Conservation (phyloP, 2,113 vertebrate species). For the Heliornis fulica region DNA sequence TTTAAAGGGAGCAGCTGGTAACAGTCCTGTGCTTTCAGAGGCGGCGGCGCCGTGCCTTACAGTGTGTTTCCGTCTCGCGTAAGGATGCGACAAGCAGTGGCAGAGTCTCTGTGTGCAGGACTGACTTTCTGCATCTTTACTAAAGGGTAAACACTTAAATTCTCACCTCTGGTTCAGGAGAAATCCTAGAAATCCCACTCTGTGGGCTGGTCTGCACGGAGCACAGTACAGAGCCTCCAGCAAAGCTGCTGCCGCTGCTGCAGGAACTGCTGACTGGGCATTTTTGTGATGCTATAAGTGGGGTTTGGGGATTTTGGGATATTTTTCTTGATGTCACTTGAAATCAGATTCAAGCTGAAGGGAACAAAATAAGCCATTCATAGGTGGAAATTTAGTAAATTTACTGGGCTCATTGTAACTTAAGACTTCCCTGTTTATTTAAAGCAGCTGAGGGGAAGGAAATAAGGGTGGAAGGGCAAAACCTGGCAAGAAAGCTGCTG, state of each 20-base stretch:
- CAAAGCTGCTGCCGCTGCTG: background rate
- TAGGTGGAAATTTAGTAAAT: background rate
- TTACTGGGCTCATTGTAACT: background rate
- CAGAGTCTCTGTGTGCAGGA: background rate
- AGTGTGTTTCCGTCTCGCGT: background rate
- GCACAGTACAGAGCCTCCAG: background rate
- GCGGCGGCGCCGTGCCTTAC: background rate
- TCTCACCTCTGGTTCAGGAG: background rate
- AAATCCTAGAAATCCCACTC: background rate
- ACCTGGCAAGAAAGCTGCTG: background rate
- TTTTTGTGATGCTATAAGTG: background rate
- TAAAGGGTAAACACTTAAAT: background rate
- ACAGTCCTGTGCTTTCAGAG: background rate
- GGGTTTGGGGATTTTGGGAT: background rate
- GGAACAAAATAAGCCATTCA: background rate
- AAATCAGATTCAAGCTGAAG: background rate
- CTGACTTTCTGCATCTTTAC: background rate
- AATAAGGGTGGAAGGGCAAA: conserved; percentile 15
- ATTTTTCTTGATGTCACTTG: background rate
- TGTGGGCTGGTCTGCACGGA: background rate
- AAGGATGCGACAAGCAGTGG: background rate
- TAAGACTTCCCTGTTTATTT: conserved; percentile 25
- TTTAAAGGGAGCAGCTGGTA: conserved; percentile 60
- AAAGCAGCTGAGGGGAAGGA: conserved; percentile 25
- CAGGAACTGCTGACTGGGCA: background rate